These are phyloP conservation scores for Heliconius aoede DNA, from an alignment of 2,888 invertebrate species.

Conservation along the genomic window DNA sequence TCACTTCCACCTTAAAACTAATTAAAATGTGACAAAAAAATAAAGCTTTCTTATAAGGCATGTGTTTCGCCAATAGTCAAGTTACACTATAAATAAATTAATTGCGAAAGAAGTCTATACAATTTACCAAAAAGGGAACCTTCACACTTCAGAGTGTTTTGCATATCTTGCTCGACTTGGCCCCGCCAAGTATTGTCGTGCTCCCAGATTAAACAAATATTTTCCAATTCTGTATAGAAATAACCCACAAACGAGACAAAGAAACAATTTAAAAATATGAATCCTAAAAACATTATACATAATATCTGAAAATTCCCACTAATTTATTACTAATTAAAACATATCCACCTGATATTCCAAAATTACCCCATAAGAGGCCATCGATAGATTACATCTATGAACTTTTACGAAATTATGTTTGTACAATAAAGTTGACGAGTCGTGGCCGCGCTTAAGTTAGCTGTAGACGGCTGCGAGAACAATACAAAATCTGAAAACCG, in stretches of 20 bases:
- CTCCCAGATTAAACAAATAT: background rate
- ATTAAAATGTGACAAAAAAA: constrained; percentile 41
- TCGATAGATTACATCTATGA: background rate
- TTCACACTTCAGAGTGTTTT: constrained; percentile 1
- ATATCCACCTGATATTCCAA: background rate
- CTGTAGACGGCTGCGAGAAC: background rate
- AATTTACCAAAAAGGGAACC: constrained; percentile 3
- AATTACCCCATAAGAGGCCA: background rate
- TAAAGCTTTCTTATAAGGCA: constrained; percentile 43
- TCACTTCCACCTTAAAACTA: constrained; percentile 34
- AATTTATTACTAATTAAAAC: background rate
- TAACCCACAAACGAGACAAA: background rate
- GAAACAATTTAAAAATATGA: background rate
- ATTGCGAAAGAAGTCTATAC: constrained; percentile 23
- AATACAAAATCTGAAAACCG: background rate
- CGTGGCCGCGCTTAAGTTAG: background rate
- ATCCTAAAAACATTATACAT: background rate
- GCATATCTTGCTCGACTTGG: too few relatives aligned
- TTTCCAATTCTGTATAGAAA: background rate
- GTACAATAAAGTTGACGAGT: background rate
- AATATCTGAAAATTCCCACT: background rate
- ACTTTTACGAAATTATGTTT: background rate
- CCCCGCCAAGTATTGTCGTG: too few relatives aligned
- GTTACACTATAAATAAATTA: constrained; percentile 37
- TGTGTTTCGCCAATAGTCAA: constrained; percentile 20